Evolutionary conservation across 2,113 vertebrate species (phyloP), one percentile per base, ranked within the genome.

Genomic region (Emydocephalus ijimae): DNA sequence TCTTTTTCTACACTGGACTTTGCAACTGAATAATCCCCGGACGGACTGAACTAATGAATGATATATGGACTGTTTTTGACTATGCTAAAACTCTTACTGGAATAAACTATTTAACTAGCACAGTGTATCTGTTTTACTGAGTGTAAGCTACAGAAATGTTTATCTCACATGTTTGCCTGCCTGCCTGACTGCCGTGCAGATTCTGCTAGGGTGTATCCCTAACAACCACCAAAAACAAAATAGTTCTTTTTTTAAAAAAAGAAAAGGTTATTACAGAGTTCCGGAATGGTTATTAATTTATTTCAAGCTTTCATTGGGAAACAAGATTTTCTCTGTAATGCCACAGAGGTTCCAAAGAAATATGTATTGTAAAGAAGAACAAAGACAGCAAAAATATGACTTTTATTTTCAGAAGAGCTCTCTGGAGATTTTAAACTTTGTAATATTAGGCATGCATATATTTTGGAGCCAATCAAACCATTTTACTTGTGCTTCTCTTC

Each of bases 391-490:
- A 89, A 54, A 85, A 20, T 45, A 85, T 59, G 61, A 85, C 64
- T 61, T 92, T n/a, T 89, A 55, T 39, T 45, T 29, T 34, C 14
- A 56, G n/a, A 57, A 92, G 52, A 48, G 39, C 52, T 85, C 52
- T 54, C 64, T 89, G 45, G 54, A 29, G 64, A 85, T 85, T 89
- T 89, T 50, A 21, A 29, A 11, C 57, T 50, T 54, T 57, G 52
- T 85, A 69, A 92, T 85, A 91, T 87, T 87, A 91, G 48, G 55
- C 59, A 48, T 57, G 29, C 54, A 57, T 89, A 87, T 26, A 26
- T 34, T 54, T 92, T 55, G 61, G 39, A 92, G 52, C 64, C 91
- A 89, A 89, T 92, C 64, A 89, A 89, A 81, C 39, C 26, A 45
- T 57, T 89, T 56, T 45, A 57, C 91, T 92, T 92, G 23, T 6